Conservation (phyloP, 2,888 invertebrate genomes). For the Asteroscopus sphinx region DNA sequence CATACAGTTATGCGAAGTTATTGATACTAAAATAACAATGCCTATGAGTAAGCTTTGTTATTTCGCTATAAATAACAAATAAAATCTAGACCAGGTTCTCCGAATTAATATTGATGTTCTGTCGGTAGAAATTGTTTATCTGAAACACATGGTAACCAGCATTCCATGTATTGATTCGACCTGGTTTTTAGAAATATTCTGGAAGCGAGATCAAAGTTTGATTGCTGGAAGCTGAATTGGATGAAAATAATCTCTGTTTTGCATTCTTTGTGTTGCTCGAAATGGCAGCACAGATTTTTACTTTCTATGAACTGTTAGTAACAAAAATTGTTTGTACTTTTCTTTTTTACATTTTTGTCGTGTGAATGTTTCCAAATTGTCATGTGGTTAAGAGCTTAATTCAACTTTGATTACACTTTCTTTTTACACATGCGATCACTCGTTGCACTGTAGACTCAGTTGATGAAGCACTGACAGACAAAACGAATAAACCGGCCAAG, state of each 20-base stretch:
- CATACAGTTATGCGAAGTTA: conserved; percentile 6
- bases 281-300: neutral
- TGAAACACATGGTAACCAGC: conserved; percentile 8
- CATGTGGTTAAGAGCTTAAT: conserved; percentile 10
- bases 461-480: too few species aligned
- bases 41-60: conserved; percentile 15
- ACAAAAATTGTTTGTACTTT: too few species aligned
- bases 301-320: neutral
- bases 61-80: conserved; percentile 14
- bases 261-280: neutral
- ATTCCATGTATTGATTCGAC: conserved; percentile 28
- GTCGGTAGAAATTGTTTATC: conserved; percentile 8
- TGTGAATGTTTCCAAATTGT: conserved; percentile 26
- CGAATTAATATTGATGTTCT: neutral
- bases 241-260: conserved; percentile 1
- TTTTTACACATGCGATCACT: conserved; percentile 23
- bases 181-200: conserved; percentile 27
- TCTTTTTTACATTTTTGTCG: conserved; percentile 17
- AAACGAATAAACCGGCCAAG: too few species aligned
- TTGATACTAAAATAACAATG: conserved; percentile 18
- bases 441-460: neutral
- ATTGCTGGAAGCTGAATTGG: conserved; percentile 1
- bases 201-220: conserved; percentile 5
- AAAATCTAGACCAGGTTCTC: conserved; percentile 18
- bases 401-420: conserved; percentile 11